Percentiles rank a stretch among this genome's conserved stretches.
Evolutionary conservation across 2,113 vertebrate genomes (phyloP).

Genomic region (Chaetodon trifascialis): DNA sequence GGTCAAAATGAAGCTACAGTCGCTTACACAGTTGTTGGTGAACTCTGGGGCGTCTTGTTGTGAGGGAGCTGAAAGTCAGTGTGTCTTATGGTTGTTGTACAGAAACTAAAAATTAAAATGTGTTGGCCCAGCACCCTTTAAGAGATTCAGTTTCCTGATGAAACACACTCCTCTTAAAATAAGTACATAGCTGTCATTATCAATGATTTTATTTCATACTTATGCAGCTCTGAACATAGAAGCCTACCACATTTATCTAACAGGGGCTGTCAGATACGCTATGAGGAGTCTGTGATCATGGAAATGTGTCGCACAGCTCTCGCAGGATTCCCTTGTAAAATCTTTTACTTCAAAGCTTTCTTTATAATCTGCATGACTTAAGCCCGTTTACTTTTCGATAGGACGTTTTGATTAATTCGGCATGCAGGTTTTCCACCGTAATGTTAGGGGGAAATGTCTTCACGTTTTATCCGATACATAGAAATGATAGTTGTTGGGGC

Average conservation of each 20-base stretch:
- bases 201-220: not conserved
- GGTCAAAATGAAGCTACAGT: not conserved
- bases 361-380: not conserved
- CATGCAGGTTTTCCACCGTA: not conserved
- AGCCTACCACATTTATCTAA: not conserved
- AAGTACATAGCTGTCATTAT: too few species aligned
- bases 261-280: too few species aligned
- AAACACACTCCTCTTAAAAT: too few species aligned
- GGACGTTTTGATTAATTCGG: not conserved
- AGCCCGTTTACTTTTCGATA: not conserved
- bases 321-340: not conserved
- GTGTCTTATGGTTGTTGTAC: not conserved
- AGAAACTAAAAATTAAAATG: too few species aligned
- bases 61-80: not conserved
- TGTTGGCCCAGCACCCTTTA: too few species aligned
- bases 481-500: accelerated
- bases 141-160: too few species aligned
- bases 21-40: not conserved
- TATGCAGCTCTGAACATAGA: not conserved
- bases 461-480: not conserved
- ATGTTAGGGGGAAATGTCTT: not conserved
- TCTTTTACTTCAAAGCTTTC: not conserved
- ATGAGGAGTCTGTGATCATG: not conserved
- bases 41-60: not conserved
- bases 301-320: not conserved